Base-by-base conservation (phyloP, 2,888 invertebrate species). In the Nudaria mundana region DNA sequence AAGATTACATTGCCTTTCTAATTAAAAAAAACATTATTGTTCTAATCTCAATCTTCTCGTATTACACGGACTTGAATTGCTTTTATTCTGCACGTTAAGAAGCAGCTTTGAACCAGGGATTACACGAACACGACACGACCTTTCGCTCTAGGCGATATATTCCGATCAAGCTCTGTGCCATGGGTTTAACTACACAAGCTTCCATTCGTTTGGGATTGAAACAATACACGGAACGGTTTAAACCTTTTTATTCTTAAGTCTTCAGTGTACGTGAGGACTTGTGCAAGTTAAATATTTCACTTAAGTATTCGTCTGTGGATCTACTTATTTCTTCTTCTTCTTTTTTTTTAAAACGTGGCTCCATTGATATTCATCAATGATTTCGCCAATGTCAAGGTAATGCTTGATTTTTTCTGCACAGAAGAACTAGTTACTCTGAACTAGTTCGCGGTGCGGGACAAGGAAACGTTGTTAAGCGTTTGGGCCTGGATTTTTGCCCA, bases 111-210 rank as follows among this genome's bases (percentile, higher is more conserved):
- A 40, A 53, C 62, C 48, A 45, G 56, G 67, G 67, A 71, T 72
- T 63, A 69, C 67, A 72, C 69, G 72, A 71, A 78, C 71, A 61
- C 44, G 61, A n/a, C 56, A 56, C 68, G 66, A 76, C 74, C 74
- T 74, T 71, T 71, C 54, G 76, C 78, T 71, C 44, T 44, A 47
- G 75, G 76, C 72, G 63, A 57, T 73, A 65, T 59, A 53, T 62
- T 63, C 66, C 71, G 59, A 60, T 63, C 61, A 56, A 55, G 55
- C 65, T 70, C 66, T 69, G 71, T 63, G 46, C 30, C 40, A 39
- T 44, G 42, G 53, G 55, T 48, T 43, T 41, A 56, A 53, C 53
- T 58, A 56, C 51, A 56, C 60, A 65, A 54, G 44, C 60, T 63
- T 63, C 48, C 60, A 61, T 54, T 44, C 52, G 58, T 66, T 68